Base-by-base conservation (phyloP, 2,888 invertebrate species). In the Nemurella pictetii region DNA sequence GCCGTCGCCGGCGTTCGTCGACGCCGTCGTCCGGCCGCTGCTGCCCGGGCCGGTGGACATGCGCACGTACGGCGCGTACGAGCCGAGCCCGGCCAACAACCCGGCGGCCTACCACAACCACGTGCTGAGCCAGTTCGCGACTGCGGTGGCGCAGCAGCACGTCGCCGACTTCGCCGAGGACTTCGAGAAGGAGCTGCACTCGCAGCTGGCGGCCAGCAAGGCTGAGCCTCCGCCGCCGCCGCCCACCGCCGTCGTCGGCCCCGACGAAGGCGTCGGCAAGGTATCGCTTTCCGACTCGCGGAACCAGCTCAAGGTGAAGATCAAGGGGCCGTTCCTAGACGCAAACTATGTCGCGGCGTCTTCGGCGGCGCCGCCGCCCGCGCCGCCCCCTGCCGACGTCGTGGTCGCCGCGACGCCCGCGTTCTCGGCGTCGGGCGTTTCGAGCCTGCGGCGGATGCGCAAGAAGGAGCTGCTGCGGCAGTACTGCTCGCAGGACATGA, bases 11-110 rank as follows among this genome's bases (percentile, higher is more conserved):
- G 88, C 87, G 28, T 86, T 87, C 9, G 85, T 88, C 4, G 87
- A 89, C 20, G 86, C 87, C 20, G 86, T 86, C 85, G 88, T 88
- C n/a, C 88, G 89, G 20, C 90, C 91, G 1, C 88, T 96, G 83
- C 90, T 97, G 86, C 96, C 97, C 0, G 97, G 96, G 0, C 97
- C 97, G 0, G 97, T 97, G 0, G 96, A 97, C 89, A 97, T 97
- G 97, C 93, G 97, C 84, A 96, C 96, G 0, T 97, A 97, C 89
- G 95, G 94, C 88, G 91, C 92, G 0, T 26, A n/a, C 12, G 92
- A 93, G 85, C 94, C 94, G 86, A 92, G 92, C 30, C 92, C 93
- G 85, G 91, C 91, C 0, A 92, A 93, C 27, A 86, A 86, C 83
- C 85, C 91, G 4, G 94, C 94, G 86, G 92, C 93, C 0, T 94